Conservation (phyloP, 2,888 invertebrate genomes). For the Leucophenga montana region DNA sequence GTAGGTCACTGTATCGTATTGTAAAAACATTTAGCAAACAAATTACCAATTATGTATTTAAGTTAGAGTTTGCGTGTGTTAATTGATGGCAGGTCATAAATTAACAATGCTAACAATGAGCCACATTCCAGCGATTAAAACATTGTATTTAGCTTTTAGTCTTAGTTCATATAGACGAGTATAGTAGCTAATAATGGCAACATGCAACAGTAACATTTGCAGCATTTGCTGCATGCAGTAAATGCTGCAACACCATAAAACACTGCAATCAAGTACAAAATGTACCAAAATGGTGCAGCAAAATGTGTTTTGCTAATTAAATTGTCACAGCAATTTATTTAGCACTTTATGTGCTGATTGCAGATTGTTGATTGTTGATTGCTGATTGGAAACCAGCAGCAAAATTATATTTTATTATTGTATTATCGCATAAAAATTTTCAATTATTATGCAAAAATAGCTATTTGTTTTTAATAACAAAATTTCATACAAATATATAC, state of each 20-base stretch:
- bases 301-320: constrained; percentile 38
- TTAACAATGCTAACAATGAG: constrained; percentile 30
- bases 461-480: too few species aligned
- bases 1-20: too few species aligned
- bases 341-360: constrained; percentile 8
- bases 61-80: constrained; percentile 59
- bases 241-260: too few species aligned
- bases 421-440: not conserved
- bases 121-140: not conserved
- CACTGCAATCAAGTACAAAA: too few species aligned
- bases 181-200: not conserved
- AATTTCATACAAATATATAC: too few species aligned
- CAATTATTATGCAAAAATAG: constrained; percentile 18
- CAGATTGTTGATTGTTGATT: not conserved
- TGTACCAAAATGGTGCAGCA: constrained; percentile 40
- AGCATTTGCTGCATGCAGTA: not conserved
- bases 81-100: constrained; percentile 44
- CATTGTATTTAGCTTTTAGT: constrained; percentile 34
- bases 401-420: not conserved
- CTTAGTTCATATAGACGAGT: not conserved
- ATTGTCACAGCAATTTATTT: constrained; percentile 20
- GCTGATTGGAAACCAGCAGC: not conserved
- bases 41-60: constrained; percentile 37
- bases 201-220: constrained; percentile 1
- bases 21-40: constrained; percentile 31